These are phyloP conservation scores for Ctenicera cuprea DNA, from an alignment of 2,888 invertebrate genomes.

Conservation along the genomic window DNA sequence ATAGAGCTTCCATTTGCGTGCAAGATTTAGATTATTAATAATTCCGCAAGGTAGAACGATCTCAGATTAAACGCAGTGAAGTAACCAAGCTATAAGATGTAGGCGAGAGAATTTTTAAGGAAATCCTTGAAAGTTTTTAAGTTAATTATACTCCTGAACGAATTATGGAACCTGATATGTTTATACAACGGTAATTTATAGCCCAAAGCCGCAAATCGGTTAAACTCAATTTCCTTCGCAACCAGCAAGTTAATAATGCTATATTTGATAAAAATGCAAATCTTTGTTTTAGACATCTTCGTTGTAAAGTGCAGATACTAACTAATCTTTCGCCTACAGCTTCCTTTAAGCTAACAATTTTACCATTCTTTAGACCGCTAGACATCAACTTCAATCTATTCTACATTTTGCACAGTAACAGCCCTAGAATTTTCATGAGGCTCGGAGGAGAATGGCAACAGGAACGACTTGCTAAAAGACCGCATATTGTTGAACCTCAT, in stretches of 20 bases:
- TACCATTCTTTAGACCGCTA: not conserved
- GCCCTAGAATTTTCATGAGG: slow-evolving; percentile 17
- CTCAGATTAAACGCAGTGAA: slow-evolving; percentile 24
- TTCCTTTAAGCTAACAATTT: slow-evolving; percentile 9
- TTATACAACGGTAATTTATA: slow-evolving; percentile 20
- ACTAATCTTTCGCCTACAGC: not conserved
- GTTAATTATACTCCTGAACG: slow-evolving; percentile 18
- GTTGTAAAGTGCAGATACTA: no score
- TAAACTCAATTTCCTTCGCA: not conserved
- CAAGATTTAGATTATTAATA: slow-evolving; percentile 34
- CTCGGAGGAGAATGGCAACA: not conserved
- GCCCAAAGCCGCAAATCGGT: slow-evolving; percentile 4
- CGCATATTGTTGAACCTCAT: not conserved
- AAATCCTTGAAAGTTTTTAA: slow-evolving; percentile 25
- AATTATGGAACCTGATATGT: slow-evolving; percentile 23
- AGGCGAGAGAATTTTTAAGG: slow-evolving; percentile 11
- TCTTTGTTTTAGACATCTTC: not conserved
- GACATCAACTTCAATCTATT: slow-evolving; percentile 6
- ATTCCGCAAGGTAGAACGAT: slow-evolving; percentile 3
- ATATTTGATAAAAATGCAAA: not conserved
- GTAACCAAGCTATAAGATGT: not conserved
- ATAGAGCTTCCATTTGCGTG: slow-evolving; percentile 31
- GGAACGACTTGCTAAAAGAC: not conserved
- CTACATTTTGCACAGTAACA: slow-evolving; percentile 16
- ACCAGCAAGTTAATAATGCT: not conserved